Percentiles rank a stretch among this genome's conserved stretches.
phyloP scores from a whole-genome alignment of 2,113 vertebrate genomes.

The Phyllostomus discolor region DNA sequence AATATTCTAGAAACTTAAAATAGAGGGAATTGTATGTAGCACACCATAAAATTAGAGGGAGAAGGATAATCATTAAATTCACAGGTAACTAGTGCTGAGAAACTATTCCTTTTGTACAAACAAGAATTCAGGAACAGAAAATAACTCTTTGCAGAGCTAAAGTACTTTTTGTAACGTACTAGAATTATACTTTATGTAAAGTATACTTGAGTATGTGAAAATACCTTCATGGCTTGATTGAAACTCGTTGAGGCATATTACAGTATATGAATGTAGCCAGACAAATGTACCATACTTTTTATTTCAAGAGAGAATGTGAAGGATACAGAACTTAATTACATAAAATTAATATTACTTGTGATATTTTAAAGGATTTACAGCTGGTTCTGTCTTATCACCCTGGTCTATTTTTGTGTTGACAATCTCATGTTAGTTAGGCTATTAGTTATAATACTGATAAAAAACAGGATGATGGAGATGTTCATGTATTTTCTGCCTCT shows the following conservation, averaged over 20 bases:
- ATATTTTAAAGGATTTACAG: constrained; percentile 44
- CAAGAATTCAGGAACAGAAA: neutral
- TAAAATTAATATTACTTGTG: constrained; percentile 54
- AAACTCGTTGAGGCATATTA: neutral
- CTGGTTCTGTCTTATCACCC: constrained; percentile 49
- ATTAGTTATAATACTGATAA: constrained; percentile 31
- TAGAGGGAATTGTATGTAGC: neutral
- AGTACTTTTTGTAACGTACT: neutral
- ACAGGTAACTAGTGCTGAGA: neutral
- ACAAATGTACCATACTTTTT: constrained; percentile 22
- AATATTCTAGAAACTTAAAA: constrained; percentile 9
- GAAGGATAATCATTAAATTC: neutral
- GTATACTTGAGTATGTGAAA: constrained; percentile 20
- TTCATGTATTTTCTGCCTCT: constrained; percentile 55
- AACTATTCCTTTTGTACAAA: constrained; percentile 51
- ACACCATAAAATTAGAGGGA: constrained; percentile 27
- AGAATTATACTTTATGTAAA: constrained; percentile 36
- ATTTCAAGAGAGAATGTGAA: constrained; percentile 13
- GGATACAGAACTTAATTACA: constrained; percentile 17
- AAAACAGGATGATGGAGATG: constrained; percentile 41
- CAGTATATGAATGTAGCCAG: neutral
- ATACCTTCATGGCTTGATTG: constrained; percentile 36
- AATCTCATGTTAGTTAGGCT: constrained; percentile 51
- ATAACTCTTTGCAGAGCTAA: constrained; percentile 5
- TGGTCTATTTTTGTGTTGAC: constrained; percentile 57